A percentile compares a stretch with the other conserved stretches of the same genome.
phyloP scores from a whole-genome alignment of 2,797 vertebrate species.

The Urocyon cinereoargenteus region DNA sequence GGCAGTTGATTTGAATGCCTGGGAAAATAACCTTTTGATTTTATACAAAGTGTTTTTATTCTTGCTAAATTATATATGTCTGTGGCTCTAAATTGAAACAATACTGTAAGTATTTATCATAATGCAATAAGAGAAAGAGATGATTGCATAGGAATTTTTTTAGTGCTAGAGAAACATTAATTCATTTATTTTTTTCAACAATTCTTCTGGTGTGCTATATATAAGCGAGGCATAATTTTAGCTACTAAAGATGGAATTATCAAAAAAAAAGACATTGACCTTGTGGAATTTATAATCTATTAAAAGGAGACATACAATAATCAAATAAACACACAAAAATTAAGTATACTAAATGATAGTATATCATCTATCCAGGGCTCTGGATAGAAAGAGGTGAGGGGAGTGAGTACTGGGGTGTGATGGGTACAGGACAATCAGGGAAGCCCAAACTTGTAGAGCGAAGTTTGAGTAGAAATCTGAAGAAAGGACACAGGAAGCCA shows the following conservation, averaged over 20 bases:
- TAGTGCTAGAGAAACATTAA: neutral
- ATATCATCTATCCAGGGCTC: no score
- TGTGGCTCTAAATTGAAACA: neutral
- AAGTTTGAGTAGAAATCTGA: neutral
- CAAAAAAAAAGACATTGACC: neutral
- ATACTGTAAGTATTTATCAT: neutral
- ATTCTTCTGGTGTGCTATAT: neutral
- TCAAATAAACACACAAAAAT: neutral
- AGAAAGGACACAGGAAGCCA: neutral
- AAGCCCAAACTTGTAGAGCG: neutral
- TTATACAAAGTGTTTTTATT: neutral
- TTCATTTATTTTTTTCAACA: neutral
- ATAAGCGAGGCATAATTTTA: neutral
- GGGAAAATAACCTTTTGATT: neutral
- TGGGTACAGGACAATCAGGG: neutral
- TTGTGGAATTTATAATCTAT: neutral
- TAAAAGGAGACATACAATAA: neutral
- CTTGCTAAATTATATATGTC: neutral
- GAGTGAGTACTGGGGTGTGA: no score
- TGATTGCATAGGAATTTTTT: neutral
- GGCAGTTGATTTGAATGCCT: neutral
- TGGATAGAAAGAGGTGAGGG: neutral
- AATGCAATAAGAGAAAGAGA: neutral
- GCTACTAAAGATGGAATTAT: neutral
- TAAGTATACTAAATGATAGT: neutral